Percentiles rank a stretch among this genome's conserved stretches.
phyloP scores from a whole-genome alignment of 2,888 invertebrate genomes.

The Latrodectus elegans region DNA sequence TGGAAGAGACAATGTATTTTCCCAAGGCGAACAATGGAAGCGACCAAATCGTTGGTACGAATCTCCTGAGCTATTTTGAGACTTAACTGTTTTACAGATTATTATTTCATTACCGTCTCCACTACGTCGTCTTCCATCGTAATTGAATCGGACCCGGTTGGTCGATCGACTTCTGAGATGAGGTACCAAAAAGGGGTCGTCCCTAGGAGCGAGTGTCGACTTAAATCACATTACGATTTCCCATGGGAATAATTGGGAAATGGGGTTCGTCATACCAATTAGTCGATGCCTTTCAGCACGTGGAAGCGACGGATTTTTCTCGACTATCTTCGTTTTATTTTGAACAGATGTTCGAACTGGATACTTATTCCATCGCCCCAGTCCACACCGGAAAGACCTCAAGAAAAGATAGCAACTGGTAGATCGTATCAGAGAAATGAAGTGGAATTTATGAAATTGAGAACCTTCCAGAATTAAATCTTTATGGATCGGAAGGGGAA shows the following conservation, averaged over 20 bases:
- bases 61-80: too few species aligned
- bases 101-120: constrained; percentile 25
- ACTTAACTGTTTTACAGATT: not conserved
- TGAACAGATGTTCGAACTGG: not conserved
- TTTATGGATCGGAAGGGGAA: too few species aligned
- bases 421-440: too few species aligned
- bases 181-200: constrained; percentile 38
- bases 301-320: not conserved
- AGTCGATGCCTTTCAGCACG: constrained; percentile 10
- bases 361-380: too few species aligned
- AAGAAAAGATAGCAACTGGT: too few species aligned
- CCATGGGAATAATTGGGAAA: constrained; percentile 26
- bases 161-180: not conserved
- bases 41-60: too few species aligned
- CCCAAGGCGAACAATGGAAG: too few species aligned
- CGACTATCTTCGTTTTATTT: not conserved
- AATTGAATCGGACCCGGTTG: constrained; percentile 19
- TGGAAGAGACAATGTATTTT: too few species aligned
- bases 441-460: too few species aligned
- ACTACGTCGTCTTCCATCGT: constrained; percentile 8
- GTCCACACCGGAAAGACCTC: too few species aligned
- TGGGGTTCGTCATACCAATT: constrained; percentile 36
- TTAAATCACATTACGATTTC: constrained; percentile 8
- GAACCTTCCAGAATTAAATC: too few species aligned
- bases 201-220: constrained; percentile 5